A percentile compares a stretch with the other conserved stretches of the same genome.
phyloP scores from a whole-genome alignment of 1,140 invertebrate genomes.

The Neotoxoptera formosana region DNA sequence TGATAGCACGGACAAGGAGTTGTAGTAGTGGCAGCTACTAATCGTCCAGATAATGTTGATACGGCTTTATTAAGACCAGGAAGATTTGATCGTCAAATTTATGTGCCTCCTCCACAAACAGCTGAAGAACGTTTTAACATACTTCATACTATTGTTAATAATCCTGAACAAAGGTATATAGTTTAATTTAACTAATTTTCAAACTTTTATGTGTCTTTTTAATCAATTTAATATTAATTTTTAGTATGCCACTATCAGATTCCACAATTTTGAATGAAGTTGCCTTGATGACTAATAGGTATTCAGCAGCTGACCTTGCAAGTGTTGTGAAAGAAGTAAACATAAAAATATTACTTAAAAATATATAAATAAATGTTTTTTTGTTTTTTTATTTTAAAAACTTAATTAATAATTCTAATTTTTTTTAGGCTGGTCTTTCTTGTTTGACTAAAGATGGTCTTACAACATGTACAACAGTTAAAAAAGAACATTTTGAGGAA shows the following conservation, averaged over 20 bases:
- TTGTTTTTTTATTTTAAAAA: not conserved
- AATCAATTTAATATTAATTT: constrained; percentile 5
- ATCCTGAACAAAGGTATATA: constrained; percentile 12
- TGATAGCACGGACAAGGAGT: constrained; percentile 64
- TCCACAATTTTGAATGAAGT: constrained; percentile 70
- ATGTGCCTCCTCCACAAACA: constrained; percentile 77
- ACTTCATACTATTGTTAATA: constrained; percentile 67
- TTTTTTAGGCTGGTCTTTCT: constrained; percentile 69
- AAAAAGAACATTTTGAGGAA: constrained; percentile 67
- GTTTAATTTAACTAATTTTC: not conserved
- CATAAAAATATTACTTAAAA: constrained; percentile 55
- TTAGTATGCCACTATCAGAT: constrained; percentile 69
- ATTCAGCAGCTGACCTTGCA: constrained; percentile 81
- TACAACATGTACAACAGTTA: constrained; percentile 63
- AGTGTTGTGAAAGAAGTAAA: constrained; percentile 74
- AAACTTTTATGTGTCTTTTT: not conserved
- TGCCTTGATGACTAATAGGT: constrained; percentile 70
- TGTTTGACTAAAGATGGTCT: constrained; percentile 71
- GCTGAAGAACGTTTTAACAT: constrained; percentile 71
- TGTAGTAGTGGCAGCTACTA: constrained; percentile 78
- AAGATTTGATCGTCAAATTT: constrained; percentile 76
- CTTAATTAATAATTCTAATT: too few relatives aligned
- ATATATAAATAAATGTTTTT: not conserved
- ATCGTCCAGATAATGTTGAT: constrained; percentile 82
- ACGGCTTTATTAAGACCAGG: constrained; percentile 79